Evolutionary conservation across 1,140 invertebrate genomes (phyloP).

Genomic region (Phocides pigmalion): DNA sequence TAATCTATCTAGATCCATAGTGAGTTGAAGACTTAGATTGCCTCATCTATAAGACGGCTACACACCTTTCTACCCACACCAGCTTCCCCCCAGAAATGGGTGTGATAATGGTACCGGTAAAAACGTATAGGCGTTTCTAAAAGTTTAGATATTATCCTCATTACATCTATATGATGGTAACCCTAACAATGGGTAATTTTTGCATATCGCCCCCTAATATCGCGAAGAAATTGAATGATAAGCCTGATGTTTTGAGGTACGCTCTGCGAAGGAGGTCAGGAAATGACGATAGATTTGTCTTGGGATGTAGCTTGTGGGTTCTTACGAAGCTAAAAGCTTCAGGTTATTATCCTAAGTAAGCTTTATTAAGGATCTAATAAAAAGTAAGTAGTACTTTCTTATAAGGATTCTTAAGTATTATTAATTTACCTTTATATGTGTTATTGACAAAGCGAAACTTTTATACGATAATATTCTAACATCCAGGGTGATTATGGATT

Average conservation of each 20-base stretch:
- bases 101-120: too few species aligned
- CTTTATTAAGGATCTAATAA: neutral
- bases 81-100: too few species aligned
- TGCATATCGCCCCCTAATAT: slow-evolving; percentile 74
- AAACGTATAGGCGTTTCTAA: too few species aligned
- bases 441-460: too few species aligned
- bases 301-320: slow-evolving; percentile 26
- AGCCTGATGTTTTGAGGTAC: slow-evolving; percentile 47
- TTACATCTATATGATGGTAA: neutral
- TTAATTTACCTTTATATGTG: too few species aligned
- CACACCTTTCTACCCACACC: too few species aligned
- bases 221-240: slow-evolving; percentile 75
- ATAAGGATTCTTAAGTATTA: neutral
- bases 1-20: too few species aligned
- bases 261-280: slow-evolving; percentile 44
- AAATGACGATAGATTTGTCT: slow-evolving; percentile 53
- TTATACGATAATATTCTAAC: too few species aligned
- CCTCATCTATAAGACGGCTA: too few species aligned
- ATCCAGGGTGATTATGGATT: too few species aligned
- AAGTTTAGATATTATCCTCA: neutral
- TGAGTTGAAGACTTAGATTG: too few species aligned
- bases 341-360: slow-evolving; percentile 20
- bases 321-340: neutral
- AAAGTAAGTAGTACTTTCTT: neutral
- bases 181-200: slow-evolving; percentile 62